phyloP scores from a whole-genome alignment of 2,113 vertebrate species.

The Pygoscelis adeliae region DNA sequence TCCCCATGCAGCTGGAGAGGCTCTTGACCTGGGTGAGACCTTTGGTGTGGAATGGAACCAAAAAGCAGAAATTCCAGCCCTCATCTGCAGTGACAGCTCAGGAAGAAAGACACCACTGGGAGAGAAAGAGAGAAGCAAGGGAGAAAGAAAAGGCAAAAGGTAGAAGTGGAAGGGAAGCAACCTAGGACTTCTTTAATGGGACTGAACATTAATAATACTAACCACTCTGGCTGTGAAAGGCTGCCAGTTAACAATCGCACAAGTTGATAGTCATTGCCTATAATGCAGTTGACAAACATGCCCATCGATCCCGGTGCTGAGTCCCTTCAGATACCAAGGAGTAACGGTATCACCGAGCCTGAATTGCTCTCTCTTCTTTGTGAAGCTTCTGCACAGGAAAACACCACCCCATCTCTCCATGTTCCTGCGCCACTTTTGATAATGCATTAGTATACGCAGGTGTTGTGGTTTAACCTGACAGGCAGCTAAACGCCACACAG shows the following conservation, averaged over 20 bases:
- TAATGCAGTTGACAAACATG: background rate
- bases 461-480: no score
- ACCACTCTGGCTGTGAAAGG: background rate
- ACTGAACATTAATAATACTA: background rate
- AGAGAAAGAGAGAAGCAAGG: background rate
- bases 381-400: background rate
- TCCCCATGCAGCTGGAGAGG: background rate
- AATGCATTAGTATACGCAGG: rapidly evolving
- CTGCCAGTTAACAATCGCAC: background rate
- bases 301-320: background rate
- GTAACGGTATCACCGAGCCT: rapidly evolving
- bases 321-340: background rate
- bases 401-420: background rate
- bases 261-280: background rate
- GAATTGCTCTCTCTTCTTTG: background rate
- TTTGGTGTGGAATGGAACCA: background rate
- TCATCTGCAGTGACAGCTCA: background rate
- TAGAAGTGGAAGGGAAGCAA: background rate
- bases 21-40: background rate
- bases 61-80: background rate
- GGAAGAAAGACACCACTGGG: background rate
- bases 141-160: background rate
- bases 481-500: no score
- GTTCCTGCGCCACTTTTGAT: background rate
- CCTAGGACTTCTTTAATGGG: background rate